Conservation (phyloP, 1,140 invertebrate genomes). For the Helicorthomorpha holstii region DNA sequence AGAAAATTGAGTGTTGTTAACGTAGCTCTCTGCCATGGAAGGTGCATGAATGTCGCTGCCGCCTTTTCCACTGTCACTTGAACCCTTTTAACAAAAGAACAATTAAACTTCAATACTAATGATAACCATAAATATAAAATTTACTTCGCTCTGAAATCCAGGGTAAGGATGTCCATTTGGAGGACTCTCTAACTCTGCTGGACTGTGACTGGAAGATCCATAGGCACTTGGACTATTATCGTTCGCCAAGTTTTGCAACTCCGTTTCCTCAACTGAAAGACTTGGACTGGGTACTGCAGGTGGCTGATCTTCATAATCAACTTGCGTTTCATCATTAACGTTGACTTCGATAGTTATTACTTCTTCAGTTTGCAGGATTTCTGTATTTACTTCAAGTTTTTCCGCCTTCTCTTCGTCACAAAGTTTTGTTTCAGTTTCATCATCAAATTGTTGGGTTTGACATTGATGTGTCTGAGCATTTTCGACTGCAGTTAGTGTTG, state of each 20-base stretch:
- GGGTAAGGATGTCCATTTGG: constrained; percentile 38
- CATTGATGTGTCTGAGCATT: too few relatives aligned
- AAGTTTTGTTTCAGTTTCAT: too few relatives aligned
- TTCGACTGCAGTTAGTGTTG: too few relatives aligned
- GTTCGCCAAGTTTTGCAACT: not conserved
- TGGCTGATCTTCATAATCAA: too few relatives aligned
- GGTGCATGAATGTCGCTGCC: constrained; percentile 42
- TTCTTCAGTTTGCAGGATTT: too few relatives aligned
- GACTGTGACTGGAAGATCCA: constrained; percentile 43
- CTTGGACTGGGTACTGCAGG: too few relatives aligned
- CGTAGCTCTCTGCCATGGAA: constrained; percentile 10
- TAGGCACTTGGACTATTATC: constrained; percentile 3
- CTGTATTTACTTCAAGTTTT: too few relatives aligned
- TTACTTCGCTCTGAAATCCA: constrained; percentile 45
- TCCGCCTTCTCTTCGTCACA: too few relatives aligned
- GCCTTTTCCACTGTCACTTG: constrained; percentile 57
- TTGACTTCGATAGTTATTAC: too few relatives aligned
- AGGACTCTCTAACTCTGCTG: constrained; percentile 29
- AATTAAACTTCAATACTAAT: not conserved
- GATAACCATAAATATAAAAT: constrained; percentile 4
- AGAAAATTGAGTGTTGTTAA: not conserved
- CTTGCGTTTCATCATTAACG: too few relatives aligned
- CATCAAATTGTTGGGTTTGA: too few relatives aligned
- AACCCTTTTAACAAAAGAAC: constrained; percentile 32
- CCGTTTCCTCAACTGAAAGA: not conserved